Percentiles rank a stretch among this genome's conserved stretches.
These are phyloP conservation scores for Indri indri DNA, from an alignment of 2,113 vertebrate species.

Conservation along the genomic window DNA sequence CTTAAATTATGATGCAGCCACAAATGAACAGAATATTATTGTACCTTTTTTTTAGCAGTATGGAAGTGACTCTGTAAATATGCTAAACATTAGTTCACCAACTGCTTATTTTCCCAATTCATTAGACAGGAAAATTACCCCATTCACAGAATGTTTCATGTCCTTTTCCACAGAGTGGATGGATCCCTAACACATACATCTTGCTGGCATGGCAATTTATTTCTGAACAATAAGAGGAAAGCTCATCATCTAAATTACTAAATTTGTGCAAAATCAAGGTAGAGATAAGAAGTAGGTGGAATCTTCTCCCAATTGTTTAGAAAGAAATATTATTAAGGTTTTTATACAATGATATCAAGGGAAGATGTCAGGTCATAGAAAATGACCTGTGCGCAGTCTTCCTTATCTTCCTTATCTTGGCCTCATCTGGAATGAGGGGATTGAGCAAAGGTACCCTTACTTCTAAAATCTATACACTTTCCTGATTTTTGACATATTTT, in stretches of 20 bases:
- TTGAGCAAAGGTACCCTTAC: neutral
- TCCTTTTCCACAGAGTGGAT: neutral
- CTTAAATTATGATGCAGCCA: neutral
- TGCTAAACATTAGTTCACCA: constrained; percentile 12
- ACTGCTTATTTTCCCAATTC: constrained; percentile 60
- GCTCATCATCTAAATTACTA: neutral
- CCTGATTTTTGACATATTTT: neutral
- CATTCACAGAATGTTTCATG: constrained; percentile 57
- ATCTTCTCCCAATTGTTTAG: neutral
- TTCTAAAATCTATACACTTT: neutral
- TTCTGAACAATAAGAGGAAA: constrained; percentile 35
- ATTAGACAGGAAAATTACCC: constrained; percentile 64
- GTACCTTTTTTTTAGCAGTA: neutral
- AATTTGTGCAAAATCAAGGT: constrained; percentile 13
- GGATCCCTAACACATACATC: neutral
- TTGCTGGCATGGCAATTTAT: constrained; percentile 13
- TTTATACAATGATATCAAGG: neutral
- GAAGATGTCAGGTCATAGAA: neutral
- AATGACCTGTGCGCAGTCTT: neutral
- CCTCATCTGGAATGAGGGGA: neutral
- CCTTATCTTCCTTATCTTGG: neutral
- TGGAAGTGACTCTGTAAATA: constrained; percentile 46
- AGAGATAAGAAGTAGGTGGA: neutral
- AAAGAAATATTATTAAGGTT: neutral
- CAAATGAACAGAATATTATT: neutral